A percentile compares a stretch with the other conserved stretches of the same genome.
These are phyloP conservation scores for Malurus splendens DNA, from an alignment of 2,797 vertebrate species.

Conservation along the genomic window DNA sequence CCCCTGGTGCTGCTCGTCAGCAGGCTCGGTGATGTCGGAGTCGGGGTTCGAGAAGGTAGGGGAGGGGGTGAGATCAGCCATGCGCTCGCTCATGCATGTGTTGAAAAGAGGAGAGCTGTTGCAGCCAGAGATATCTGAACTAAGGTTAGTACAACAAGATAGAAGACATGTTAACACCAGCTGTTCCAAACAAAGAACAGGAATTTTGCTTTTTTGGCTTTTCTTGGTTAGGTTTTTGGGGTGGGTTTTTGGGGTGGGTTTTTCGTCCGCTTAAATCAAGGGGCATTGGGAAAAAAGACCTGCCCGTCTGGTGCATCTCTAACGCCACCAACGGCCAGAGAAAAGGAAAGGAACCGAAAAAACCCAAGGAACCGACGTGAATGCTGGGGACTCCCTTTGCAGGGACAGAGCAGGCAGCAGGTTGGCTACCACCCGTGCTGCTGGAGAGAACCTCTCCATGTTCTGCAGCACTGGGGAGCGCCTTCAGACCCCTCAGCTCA, in stretches of 20 bases:
- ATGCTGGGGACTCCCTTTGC: background rate
- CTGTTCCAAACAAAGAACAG: slow-evolving; percentile 65
- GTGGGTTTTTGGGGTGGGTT: background rate
- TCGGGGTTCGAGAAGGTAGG: slow-evolving; percentile 92
- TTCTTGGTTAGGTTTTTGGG: background rate
- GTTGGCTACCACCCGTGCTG: fast-evolving
- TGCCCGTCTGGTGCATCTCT: slow-evolving; percentile 7
- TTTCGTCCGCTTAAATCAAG: slow-evolving; percentile 10
- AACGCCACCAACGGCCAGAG: background rate
- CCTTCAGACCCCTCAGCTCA: background rate
- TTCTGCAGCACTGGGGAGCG: background rate
- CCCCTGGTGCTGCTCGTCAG: slow-evolving; percentile 86
- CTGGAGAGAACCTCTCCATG: background rate
- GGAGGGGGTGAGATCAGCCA: slow-evolving; percentile 97
- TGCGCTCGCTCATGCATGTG: slow-evolving; percentile 98
- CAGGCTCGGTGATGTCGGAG: slow-evolving; percentile 95
- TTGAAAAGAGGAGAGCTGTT: slow-evolving; percentile 98
- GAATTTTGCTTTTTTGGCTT: background rate
- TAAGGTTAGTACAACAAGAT: slow-evolving; percentile 90
- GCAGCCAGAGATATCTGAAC: slow-evolving; percentile 94
- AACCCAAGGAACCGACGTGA: background rate
- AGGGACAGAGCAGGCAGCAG: background rate
- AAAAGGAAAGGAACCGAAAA: background rate
- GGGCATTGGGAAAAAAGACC: background rate
- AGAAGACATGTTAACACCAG: slow-evolving; percentile 83